Percentiles rank a stretch among this genome's conserved stretches.
These are phyloP conservation scores for Psittacara wagleri DNA, from an alignment of 2,113 vertebrate species.

Conservation along the genomic window DNA sequence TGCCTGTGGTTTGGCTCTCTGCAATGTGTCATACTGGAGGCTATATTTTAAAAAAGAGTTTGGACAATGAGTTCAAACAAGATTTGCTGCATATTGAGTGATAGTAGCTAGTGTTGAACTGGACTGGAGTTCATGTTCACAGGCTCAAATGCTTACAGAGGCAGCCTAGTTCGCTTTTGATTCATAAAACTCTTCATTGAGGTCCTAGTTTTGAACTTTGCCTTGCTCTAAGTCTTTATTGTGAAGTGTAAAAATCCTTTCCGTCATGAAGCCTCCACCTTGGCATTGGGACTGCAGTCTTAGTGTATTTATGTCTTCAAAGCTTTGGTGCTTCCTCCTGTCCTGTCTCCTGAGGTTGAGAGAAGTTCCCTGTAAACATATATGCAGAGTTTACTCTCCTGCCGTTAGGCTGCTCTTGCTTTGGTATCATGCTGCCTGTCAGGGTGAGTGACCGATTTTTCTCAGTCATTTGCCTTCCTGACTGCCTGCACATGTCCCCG, in stretches of 20 bases:
- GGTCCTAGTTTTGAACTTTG: neutral
- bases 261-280: fast-evolving
- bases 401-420: neutral
- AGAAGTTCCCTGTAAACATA: neutral
- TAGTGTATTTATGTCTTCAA: neutral
- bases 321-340: neutral
- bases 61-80: neutral
- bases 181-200: neutral
- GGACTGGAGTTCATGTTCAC: neutral
- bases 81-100: neutral
- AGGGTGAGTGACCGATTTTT: fast-evolving
- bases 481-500: fast-evolving
- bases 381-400: neutral
- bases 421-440: fast-evolving
- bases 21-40: neutral
- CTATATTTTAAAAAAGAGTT: neutral
- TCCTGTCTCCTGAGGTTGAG: neutral
- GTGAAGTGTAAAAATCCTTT: neutral
- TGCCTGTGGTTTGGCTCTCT: slow-evolving; percentile 22
- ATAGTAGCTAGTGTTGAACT: neutral
- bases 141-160: neutral
- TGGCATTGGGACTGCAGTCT: neutral
- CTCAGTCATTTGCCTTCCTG: neutral
- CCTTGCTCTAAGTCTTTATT: neutral
- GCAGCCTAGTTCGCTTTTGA: neutral